Conservation (phyloP, 2,797 vertebrate species). For the Rhadinocentrus ornatus region DNA sequence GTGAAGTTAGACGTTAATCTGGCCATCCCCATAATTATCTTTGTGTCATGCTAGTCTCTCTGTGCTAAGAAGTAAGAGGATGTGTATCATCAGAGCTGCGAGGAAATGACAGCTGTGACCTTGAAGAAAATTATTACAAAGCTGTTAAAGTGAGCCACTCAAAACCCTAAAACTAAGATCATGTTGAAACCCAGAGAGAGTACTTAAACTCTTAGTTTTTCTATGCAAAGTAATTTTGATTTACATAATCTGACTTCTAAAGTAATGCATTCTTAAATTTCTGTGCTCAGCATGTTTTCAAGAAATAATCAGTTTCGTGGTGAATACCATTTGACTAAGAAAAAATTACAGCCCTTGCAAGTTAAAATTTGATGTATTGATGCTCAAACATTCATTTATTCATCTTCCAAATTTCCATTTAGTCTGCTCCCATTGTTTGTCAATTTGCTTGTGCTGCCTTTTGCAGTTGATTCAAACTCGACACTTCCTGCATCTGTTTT, state of each 20-base stretch:
- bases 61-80: slow-evolving; percentile 24
- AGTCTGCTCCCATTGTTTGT: background rate
- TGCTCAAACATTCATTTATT: background rate
- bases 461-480: slow-evolving; percentile 38
- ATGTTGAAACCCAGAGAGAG: slow-evolving; percentile 11
- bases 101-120: slow-evolving; percentile 73
- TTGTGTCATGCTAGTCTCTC: slow-evolving; percentile 12
- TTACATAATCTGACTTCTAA: background rate
- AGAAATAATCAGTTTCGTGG: background rate
- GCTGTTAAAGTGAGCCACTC: slow-evolving; percentile 42
- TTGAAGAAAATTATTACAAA: slow-evolving; percentile 63
- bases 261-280: background rate
- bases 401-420: background rate
- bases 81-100: slow-evolving; percentile 44
- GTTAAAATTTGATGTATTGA: background rate
- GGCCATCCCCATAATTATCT: slow-evolving; percentile 11
- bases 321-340: background rate
- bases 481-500: slow-evolving; percentile 53
- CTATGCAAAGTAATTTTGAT: background rate
- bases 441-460: slow-evolving; percentile 23
- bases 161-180: slow-evolving; percentile 33
- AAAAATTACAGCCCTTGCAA: background rate
- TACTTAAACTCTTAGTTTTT: background rate
- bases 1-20: slow-evolving; percentile 19
- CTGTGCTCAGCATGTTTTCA: background rate